Conservation (phyloP, 2,797 vertebrate species). For the Centroberyx gerrardi region DNA sequence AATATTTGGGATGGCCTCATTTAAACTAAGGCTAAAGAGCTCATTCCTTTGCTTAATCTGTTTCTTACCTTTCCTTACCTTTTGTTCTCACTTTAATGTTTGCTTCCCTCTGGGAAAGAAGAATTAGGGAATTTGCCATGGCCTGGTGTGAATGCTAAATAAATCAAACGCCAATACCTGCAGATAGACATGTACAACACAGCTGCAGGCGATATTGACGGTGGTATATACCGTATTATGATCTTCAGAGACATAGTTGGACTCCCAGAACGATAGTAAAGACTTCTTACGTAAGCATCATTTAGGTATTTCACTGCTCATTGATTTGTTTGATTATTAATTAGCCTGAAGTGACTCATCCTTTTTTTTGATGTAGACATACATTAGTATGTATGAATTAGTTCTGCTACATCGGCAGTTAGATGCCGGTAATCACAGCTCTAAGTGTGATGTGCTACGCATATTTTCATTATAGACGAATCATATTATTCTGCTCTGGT, state of each 20-base stretch:
- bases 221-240: constrained; percentile 23
- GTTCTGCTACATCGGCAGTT: constrained; percentile 80
- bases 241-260: constrained; percentile 35
- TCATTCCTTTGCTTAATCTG: constrained; percentile 27
- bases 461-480: constrained; percentile 74
- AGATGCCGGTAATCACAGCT: constrained; percentile 75
- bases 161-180: constrained; percentile 33
- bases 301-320: constrained; percentile 71
- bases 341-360: constrained; percentile 69
- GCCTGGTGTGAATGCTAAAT: constrained; percentile 28
- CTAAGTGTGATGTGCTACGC: constrained; percentile 70
- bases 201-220: constrained; percentile 42
- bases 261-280: constrained; percentile 5
- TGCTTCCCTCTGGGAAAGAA: constrained; percentile 36
- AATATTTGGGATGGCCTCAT: constrained; percentile 29
- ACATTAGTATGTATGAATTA: constrained; percentile 78
- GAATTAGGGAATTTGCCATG: constrained; percentile 34
- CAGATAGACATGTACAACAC: constrained; percentile 35
- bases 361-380: constrained; percentile 37
- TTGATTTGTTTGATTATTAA: constrained; percentile 80
- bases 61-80: constrained; percentile 8
- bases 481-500: constrained; percentile 71
- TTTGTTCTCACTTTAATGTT: constrained; percentile 47
- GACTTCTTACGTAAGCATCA: constrained; percentile 30
- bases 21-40: constrained; percentile 52